phyloP scores from a whole-genome alignment of 2,113 vertebrate species.

The Heterochromis multidens region DNA sequence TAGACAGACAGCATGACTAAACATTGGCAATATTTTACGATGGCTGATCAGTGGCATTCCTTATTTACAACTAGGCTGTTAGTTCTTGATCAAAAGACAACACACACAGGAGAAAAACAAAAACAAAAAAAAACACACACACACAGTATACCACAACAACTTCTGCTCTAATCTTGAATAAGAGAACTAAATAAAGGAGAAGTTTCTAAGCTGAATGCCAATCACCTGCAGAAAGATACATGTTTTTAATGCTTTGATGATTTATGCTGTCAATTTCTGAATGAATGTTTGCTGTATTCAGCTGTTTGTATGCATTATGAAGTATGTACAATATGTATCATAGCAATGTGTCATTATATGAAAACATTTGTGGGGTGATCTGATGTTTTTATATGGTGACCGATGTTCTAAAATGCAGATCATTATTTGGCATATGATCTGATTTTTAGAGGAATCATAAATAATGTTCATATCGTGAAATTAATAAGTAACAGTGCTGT shows the following conservation, averaged over 20 bases:
- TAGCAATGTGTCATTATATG: not conserved
- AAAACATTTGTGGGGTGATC: too few relatives aligned
- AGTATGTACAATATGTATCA: not conserved
- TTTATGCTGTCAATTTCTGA: not conserved
- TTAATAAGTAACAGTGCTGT: not conserved
- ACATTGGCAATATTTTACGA: not conserved
- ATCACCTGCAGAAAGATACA: not conserved
- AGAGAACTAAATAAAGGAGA: not conserved
- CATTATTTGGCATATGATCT: not conserved
- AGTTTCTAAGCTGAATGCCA: not conserved
- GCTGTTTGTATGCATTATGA: not conserved
- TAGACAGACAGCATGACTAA: not conserved
- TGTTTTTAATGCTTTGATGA: not conserved
- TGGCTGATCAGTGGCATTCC: not conserved
- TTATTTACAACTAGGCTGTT: not conserved
- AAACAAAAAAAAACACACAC: too few relatives aligned
- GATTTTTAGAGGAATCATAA: not conserved
- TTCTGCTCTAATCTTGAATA: not conserved
- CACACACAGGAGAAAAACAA: too few relatives aligned
- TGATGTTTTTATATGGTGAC: not conserved
- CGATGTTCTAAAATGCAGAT: not conserved
- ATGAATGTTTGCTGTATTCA: not conserved
- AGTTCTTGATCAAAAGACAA: not conserved
- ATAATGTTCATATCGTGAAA: not conserved
- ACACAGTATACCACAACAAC: not conserved